Conservation (phyloP, 2,888 invertebrate genomes). For the Dicroscelio sp. region DNA sequence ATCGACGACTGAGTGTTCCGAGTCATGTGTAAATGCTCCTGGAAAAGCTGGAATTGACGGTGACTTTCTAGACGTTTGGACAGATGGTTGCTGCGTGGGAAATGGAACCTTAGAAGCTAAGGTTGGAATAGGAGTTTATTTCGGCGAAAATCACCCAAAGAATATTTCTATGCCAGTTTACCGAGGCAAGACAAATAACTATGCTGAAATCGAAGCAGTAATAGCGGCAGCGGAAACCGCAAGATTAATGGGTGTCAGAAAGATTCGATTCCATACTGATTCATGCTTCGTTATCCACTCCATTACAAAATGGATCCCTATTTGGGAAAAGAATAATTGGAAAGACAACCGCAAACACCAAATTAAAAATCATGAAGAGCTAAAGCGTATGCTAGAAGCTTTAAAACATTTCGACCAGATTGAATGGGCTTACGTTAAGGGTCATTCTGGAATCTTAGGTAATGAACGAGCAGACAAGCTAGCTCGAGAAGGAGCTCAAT, state of each 20-base stretch:
- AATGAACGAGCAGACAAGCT: not conserved
- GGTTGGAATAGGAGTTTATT: constrained; percentile 17
- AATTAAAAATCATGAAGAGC: constrained; percentile 10
- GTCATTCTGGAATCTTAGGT: not conserved
- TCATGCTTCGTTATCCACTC: constrained; percentile 37
- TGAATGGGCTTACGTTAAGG: not conserved
- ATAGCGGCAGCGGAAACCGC: not conserved
- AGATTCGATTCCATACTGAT: constrained; percentile 12
- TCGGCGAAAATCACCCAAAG: not conserved
- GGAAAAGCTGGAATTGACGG: too few relatives aligned
- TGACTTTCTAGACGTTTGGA: not conserved
- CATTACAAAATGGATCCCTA: not conserved
- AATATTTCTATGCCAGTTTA: constrained; percentile 22
- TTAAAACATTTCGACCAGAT: not conserved
- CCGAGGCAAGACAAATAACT: not conserved
- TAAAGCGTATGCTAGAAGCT: not conserved
- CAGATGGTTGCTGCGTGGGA: constrained; percentile 2
- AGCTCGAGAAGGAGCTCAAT: not conserved
- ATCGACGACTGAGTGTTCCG: too few relatives aligned
- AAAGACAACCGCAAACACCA: not conserved
- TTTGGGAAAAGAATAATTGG: constrained; percentile 34
- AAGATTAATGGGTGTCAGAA: not conserved
- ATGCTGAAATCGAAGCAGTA: constrained; percentile 38
- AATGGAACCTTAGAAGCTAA: not conserved
- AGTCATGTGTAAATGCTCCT: too few relatives aligned